A percentile compares a stretch with the other conserved stretches of the same genome.
Conservation (phyloP, 1,140 invertebrate genomes). For the Formica selysi region DNA sequence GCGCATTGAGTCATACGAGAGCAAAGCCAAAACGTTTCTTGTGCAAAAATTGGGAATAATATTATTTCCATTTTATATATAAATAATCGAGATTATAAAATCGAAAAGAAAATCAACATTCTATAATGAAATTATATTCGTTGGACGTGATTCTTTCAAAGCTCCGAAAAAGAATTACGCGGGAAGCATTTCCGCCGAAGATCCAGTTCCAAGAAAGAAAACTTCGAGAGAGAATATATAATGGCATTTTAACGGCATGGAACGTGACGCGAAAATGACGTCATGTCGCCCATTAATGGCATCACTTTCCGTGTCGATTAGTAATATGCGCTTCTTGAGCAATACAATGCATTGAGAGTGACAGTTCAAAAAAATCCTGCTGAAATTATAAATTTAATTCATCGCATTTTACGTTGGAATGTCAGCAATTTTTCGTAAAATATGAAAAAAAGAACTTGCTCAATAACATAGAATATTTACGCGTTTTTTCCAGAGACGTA, state of each 20-base stretch:
- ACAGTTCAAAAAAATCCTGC: neutral
- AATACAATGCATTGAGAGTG: neutral
- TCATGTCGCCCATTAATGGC: constrained; percentile 23
- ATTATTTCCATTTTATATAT: neutral
- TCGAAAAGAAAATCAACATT: neutral
- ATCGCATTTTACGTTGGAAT: neutral
- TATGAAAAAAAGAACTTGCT: no score
- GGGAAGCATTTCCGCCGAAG: neutral
- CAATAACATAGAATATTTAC: no score
- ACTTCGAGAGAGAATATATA: neutral
- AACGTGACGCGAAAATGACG: constrained; percentile 35
- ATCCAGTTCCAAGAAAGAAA: constrained; percentile 13
- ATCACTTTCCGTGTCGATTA: constrained; percentile 11
- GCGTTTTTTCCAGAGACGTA: no score
- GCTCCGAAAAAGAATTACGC: neutral
- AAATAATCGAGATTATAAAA: neutral
- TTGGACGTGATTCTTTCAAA: neutral
- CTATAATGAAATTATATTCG: no score
- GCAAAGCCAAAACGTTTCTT: neutral
- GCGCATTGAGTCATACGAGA: neutral
- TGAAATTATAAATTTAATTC: neutral
- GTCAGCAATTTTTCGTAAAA: no score
- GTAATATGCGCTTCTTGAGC: constrained; percentile 3
- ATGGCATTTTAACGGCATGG: constrained; percentile 4
- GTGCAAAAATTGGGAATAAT: neutral